Conservation (phyloP, 2,797 vertebrate genomes). For the Megaceryle alcyon region DNA sequence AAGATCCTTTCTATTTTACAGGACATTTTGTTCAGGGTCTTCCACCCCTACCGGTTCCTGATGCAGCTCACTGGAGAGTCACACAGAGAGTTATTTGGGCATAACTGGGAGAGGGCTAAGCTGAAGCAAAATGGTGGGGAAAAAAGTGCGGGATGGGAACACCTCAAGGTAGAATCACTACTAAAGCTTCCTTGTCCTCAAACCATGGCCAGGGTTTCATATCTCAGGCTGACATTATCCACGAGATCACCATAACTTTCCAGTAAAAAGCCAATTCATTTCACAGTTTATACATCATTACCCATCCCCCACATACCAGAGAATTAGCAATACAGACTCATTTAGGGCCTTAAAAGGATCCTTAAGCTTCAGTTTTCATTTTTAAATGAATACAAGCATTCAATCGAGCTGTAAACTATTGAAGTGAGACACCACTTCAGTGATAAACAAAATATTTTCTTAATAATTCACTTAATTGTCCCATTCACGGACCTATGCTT, state of each 20-base stretch:
- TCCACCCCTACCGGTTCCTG: not conserved
- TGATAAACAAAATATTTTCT: slow-evolving; percentile 3
- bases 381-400: slow-evolving; percentile 29
- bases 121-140: not conserved
- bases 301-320: not conserved
- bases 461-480: not conserved
- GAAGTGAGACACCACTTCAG: not conserved
- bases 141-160: not conserved
- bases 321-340: not conserved
- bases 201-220: not conserved
- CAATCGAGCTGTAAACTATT: not conserved
- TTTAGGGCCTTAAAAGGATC: slow-evolving; percentile 14
- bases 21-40: not conserved
- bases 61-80: not conserved
- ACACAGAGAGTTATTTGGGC: not conserved
- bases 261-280: slow-evolving; percentile 21
- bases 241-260: not conserved
- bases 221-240: not conserved
- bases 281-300: not conserved
- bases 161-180: not conserved
- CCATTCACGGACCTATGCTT: not conserved
- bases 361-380: slow-evolving; percentile 17
- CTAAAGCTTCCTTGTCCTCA: not conserved
- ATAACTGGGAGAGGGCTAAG: not conserved
- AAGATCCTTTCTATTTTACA: not conserved